Base-by-base conservation (phyloP, 2,113 vertebrate genomes). In the Actenoides lindsayi region DNA sequence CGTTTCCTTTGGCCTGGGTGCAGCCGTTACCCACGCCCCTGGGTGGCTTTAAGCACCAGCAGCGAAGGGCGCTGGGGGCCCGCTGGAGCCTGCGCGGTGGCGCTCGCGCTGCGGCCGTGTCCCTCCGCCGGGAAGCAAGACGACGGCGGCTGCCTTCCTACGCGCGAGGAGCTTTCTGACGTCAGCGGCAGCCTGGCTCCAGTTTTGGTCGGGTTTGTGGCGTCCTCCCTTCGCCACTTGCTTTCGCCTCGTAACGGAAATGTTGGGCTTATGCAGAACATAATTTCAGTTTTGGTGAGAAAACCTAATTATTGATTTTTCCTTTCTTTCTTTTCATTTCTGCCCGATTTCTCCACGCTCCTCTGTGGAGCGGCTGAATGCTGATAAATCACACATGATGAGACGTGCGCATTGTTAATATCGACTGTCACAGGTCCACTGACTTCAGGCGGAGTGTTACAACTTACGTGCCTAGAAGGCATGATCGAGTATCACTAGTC, bases 1-100 rank as follows among this genome's bases (percentile, higher is more conserved):
- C 2, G 10, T 13, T 37, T 9, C 35, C 13, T 25, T 16, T 9
- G 71, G 24, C n/a, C 18, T 53, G 5, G 0, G 21, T 16, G 46
- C 41, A 5, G 28, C 4, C 23, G 3, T 13, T 13, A 11, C 4
- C 1, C 3, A 0, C 6, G 28, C 51, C 12, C 33, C 16, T 6
- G 33, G 33, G 24, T 24, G 33, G 7, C 18, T 80, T 46, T 20
- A 21, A 31, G 39, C 33, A 33, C 37, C 14, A 37, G 13, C 33
- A 31, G 13, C 48, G 48, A 50, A 50, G 11, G 48, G 21, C 48
- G 11, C 21, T 5, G 46, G 46, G 19, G 46, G 19, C 19, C 19
- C 46, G 18, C 46, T 46, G 46, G 46, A 8, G 19, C 18, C 46
- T 20, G 46, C 46, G 46, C 46, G 18, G 5, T 19, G 46, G 46